These are phyloP conservation scores for Leptinotarsa rubiginosa DNA, from an alignment of 2,888 invertebrate species.

Conservation along the genomic window DNA sequence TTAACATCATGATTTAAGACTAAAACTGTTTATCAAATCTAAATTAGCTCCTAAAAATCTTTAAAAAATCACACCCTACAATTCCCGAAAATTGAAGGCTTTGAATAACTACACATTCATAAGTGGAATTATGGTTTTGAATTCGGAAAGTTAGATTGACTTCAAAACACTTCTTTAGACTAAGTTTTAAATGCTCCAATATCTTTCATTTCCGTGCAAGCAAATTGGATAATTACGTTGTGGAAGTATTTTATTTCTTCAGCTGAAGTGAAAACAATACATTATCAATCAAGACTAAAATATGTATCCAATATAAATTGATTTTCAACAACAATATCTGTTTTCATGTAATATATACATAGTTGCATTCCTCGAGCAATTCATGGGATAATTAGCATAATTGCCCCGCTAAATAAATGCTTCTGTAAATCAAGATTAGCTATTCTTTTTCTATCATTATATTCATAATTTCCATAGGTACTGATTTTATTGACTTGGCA, in stretches of 20 bases:
- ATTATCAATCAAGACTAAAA: not conserved
- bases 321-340: not conserved
- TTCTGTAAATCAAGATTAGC: not conserved
- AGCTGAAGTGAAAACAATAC: not conserved
- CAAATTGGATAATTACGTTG: not conserved
- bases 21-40: not conserved
- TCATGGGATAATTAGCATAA: slow-evolving; percentile 19
- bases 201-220: not conserved
- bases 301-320: not conserved
- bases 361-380: slow-evolving; percentile 13
- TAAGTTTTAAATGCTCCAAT: slow-evolving; percentile 3
- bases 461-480: too few relatives aligned
- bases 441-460: not conserved
- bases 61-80: not conserved
- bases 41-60: not conserved
- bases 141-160: not conserved
- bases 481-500: not conserved
- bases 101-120: slow-evolving; percentile 16
- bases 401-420: not conserved
- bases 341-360: not conserved
- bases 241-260: not conserved
- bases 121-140: not conserved
- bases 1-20: not conserved
- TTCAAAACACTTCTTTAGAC: not conserved
- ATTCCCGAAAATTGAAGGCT: not conserved